A percentile compares a stretch with the other conserved stretches of the same genome.
Conservation (phyloP, 2,888 invertebrate genomes). For the Trimorus sp. region DNA sequence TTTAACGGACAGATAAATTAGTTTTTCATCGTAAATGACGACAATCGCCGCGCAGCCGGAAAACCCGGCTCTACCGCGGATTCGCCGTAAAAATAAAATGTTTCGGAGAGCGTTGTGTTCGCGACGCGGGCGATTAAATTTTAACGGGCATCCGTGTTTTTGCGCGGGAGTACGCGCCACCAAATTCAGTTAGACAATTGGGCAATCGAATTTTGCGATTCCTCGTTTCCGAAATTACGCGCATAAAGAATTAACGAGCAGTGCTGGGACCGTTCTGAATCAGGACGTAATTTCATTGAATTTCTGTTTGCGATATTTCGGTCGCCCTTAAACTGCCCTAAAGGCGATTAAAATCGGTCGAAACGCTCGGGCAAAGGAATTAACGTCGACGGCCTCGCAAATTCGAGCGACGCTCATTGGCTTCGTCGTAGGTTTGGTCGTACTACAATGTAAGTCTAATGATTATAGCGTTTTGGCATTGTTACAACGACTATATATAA, state of each 20-base stretch:
- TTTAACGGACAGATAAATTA: neutral
- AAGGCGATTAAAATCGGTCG: slow-evolving; percentile 31
- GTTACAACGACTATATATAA: slow-evolving; percentile 52
- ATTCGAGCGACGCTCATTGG: slow-evolving; percentile 39
- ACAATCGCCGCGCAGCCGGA: too few relatives aligned
- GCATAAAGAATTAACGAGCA: too few relatives aligned
- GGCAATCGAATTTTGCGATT: too few relatives aligned
- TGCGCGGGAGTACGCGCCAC: too few relatives aligned
- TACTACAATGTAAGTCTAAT: slow-evolving; percentile 41
- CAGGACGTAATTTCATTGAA: slow-evolving; percentile 25
- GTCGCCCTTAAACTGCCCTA: slow-evolving; percentile 22
- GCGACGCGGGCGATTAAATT: too few relatives aligned
- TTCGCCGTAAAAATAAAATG: too few relatives aligned
- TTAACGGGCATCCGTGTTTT: too few relatives aligned
- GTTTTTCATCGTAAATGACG: too few relatives aligned
- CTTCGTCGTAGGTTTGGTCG: slow-evolving; percentile 33
- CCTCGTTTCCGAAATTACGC: too few relatives aligned
- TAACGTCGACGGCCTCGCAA: slow-evolving; percentile 36
- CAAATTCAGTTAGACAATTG: too few relatives aligned
- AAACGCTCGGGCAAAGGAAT: slow-evolving; percentile 7
- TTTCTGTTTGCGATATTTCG: slow-evolving; percentile 31
- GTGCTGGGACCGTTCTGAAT: neutral
- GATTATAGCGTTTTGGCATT: slow-evolving; percentile 49
- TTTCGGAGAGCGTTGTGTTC: too few relatives aligned
- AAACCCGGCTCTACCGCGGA: too few relatives aligned